Evolutionary conservation across 2,888 invertebrate genomes (phyloP), one percentile per base, ranked within the genome.

Genomic region (Caenorhabditis virilis): DNA sequence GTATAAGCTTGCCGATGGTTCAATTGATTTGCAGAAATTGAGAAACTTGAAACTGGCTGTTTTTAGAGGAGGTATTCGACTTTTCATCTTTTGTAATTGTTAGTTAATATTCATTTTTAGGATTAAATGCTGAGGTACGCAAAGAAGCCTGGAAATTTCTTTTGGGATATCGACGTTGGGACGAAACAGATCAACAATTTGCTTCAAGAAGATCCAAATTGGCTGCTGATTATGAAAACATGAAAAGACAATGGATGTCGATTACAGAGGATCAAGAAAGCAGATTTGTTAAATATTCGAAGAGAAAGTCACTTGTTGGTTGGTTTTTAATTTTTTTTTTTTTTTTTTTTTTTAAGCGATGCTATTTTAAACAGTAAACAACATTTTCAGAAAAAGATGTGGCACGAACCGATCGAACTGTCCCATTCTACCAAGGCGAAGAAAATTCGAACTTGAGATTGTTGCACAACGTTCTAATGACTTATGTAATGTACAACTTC

Each of bases 401-500:
- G 0, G 92, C 91, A 71, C 87, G 98, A 73, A 97, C 97, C 0
- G 97, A 98, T 83, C 87, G 97, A 72, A 90, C 91, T 0, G 89
- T 92, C 78, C 89, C 90, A 7, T 97, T 91, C 85, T 98, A 90
- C 84, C 89, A 91, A n/a, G 95, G 95, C 0, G 93, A 94, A 67
- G 89, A 91, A 77, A 95, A 95, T 85, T 89, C 90, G 0, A 94
- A 97, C 85, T 85, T 97, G 51, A 87, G 88, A 57, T 88, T 91
- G 15, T 85, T 98, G 2, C 89, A 91, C 76, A 93, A 95, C 82
- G 92, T 98, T 73, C 87, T 98, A 2, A 92, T 97, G 92, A 97
- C 97, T 0, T 98, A 97, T 83, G 91, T 93, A 36, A 95, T 97
- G 95, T 95, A 93, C 84, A 94, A 97, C 87, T 97, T 97, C 84